phyloP scores from a whole-genome alignment of 2,888 invertebrate species.

The Netelia inedita region DNA sequence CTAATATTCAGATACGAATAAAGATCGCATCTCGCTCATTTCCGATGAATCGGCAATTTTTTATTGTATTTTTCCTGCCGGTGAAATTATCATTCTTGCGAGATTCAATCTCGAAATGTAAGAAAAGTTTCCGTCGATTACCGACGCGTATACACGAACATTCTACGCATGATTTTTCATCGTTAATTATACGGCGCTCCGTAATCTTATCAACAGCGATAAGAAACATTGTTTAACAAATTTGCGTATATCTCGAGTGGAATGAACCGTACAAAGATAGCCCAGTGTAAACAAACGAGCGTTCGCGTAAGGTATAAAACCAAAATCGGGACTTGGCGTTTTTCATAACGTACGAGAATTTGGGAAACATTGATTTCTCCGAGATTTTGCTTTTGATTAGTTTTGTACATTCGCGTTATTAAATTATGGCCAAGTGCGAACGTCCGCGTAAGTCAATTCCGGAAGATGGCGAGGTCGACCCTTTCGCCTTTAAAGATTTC shows the following conservation, averaged over 20 bases:
- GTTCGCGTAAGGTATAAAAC: neutral
- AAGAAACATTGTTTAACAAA: neutral
- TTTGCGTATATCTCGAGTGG: neutral
- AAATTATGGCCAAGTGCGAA: constrained; percentile 45
- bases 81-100: neutral
- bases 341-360: neutral
- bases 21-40: neutral
- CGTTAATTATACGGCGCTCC: neutral
- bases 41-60: neutral
- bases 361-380: neutral
- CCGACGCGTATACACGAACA: too few species aligned
- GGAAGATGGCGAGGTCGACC: neutral
- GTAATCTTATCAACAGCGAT: constrained; percentile 8
- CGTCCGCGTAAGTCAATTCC: constrained; percentile 37
- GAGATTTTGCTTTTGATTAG: neutral
- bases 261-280: neutral
- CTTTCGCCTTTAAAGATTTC: constrained; percentile 66
- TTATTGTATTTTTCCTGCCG: neutral
- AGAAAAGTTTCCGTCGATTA: neutral
- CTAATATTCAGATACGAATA: too few species aligned
- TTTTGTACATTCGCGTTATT: neutral
- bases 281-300: neutral
- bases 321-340: neutral
- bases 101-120: neutral
- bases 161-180: too few species aligned